These are phyloP conservation scores for Dastarcus helophoroides DNA, from an alignment of 2,888 invertebrate genomes.

Conservation along the genomic window DNA sequence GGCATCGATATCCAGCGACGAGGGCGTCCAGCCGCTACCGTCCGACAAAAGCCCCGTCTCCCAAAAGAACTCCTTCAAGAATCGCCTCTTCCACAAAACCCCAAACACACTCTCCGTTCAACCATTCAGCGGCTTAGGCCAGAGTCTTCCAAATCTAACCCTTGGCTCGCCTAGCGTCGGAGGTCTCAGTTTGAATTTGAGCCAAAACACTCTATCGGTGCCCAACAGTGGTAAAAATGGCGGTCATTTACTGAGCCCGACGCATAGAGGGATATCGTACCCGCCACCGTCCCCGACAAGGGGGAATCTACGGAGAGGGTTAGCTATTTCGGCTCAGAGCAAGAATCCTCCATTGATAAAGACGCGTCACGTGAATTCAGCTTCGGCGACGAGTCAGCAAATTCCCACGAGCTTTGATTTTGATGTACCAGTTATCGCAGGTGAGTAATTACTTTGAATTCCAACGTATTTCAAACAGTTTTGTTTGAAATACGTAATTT, in stretches of 20 bases:
- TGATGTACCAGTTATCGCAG: slow-evolving; percentile 40
- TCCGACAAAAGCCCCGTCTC: slow-evolving; percentile 37
- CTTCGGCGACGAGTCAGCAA: slow-evolving; percentile 29
- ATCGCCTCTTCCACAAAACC: slow-evolving; percentile 37
- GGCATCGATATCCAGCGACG: slow-evolving; percentile 54
- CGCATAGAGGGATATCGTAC: slow-evolving; percentile 65
- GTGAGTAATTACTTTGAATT: slow-evolving; percentile 24
- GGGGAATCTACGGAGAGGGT: slow-evolving; percentile 51
- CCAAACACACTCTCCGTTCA: slow-evolving; percentile 68
- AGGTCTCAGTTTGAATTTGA: slow-evolving; percentile 28
- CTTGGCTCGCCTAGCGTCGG: slow-evolving; percentile 35
- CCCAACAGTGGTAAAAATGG: slow-evolving; percentile 37
- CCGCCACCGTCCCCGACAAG: slow-evolving; percentile 70
- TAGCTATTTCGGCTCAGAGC: slow-evolving; percentile 61
- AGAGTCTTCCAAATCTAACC: slow-evolving; percentile 69
- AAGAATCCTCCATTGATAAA: slow-evolving; percentile 74
- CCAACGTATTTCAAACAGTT: no score
- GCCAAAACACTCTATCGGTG: slow-evolving; percentile 45
- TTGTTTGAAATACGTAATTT: background rate
- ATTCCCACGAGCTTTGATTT: slow-evolving; percentile 36
- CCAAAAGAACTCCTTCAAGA: slow-evolving; percentile 34
- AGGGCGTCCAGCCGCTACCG: slow-evolving; percentile 40
- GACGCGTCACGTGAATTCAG: slow-evolving; percentile 60
- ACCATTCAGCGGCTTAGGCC: slow-evolving; percentile 53
- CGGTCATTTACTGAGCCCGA: slow-evolving; percentile 42